phyloP scores from a whole-genome alignment of 2,888 invertebrate genomes.

The Tiliacea aurago region DNA sequence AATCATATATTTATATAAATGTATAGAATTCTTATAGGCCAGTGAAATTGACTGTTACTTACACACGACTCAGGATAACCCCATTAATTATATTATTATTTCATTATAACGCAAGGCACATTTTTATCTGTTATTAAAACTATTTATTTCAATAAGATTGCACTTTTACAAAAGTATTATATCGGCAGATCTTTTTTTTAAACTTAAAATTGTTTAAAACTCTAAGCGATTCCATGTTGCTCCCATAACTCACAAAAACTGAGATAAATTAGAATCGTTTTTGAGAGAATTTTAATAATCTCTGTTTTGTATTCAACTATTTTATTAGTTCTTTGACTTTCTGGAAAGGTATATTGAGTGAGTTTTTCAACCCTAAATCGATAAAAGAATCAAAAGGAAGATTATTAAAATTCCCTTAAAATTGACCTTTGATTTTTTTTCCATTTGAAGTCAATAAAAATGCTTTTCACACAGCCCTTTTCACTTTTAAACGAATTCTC shows the following conservation, averaged over 20 bases:
- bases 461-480: constrained; percentile 88
- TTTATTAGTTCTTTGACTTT: neutral
- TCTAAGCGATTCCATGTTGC: constrained; percentile 65
- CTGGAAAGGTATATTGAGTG: constrained; percentile 1
- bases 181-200: constrained; percentile 85
- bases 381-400: neutral
- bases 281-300: constrained; percentile 41
- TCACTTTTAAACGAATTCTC: constrained; percentile 74
- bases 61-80: constrained; percentile 79
- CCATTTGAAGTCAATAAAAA: constrained; percentile 77
- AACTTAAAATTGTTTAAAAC: constrained; percentile 73
- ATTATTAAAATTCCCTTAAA: constrained; percentile 30
- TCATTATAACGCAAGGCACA: constrained; percentile 89
- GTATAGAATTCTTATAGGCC: constrained; percentile 83
- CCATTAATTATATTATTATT: constrained; percentile 74
- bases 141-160: constrained; percentile 77
- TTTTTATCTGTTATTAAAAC: constrained; percentile 79
- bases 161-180: constrained; percentile 77
- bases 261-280: constrained; percentile 65
- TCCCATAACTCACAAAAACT: constrained; percentile 69
- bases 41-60: constrained; percentile 89
- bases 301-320: neutral
- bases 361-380: neutral
- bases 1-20: constrained; percentile 81
- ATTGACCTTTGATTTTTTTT: constrained; percentile 51